These are phyloP conservation scores for Drosophila murphyi DNA, from an alignment of 1,140 invertebrate species.

Conservation along the genomic window DNA sequence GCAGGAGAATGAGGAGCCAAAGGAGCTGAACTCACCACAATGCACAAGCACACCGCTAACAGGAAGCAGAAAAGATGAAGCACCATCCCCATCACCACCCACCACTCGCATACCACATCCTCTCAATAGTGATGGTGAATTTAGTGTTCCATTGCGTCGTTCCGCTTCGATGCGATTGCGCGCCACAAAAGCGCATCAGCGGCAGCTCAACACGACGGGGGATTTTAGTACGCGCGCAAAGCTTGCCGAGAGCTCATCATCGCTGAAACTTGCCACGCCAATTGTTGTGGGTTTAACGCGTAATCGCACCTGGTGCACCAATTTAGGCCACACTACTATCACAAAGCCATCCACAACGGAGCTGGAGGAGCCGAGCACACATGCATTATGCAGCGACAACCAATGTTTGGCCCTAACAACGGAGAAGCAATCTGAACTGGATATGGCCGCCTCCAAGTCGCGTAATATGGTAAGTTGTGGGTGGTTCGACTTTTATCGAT, in stretches of 20 bases:
- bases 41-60: constrained; percentile 17
- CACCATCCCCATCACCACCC: constrained; percentile 40
- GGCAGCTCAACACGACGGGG: constrained; percentile 27
- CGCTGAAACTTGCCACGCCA: constrained; percentile 16
- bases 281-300: constrained; percentile 34
- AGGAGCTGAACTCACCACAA: constrained; percentile 13
- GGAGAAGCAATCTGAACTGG: constrained; percentile 29
- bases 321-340: constrained; percentile 56
- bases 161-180: constrained; percentile 78
- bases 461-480: constrained; percentile 73
- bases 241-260: constrained; percentile 60
- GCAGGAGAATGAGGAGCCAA: constrained; percentile 15
- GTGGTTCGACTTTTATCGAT: constrained; percentile 59
- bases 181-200: constrained; percentile 50
- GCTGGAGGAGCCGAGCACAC: constrained; percentile 14
- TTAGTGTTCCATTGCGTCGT: constrained; percentile 54
- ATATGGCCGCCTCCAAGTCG: constrained; percentile 60
- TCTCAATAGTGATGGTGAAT: constrained; percentile 4
- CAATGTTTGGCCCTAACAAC: constrained; percentile 45
- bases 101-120: constrained; percentile 70
- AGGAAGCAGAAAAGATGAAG: constrained; percentile 10
- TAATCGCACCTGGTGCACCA: constrained; percentile 62
- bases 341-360: neutral
- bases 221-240: constrained; percentile 74
- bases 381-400: constrained; percentile 58